These are phyloP conservation scores for Trichogramma pretiosum DNA, from an alignment of 1,140 invertebrate genomes.

Conservation along the genomic window DNA sequence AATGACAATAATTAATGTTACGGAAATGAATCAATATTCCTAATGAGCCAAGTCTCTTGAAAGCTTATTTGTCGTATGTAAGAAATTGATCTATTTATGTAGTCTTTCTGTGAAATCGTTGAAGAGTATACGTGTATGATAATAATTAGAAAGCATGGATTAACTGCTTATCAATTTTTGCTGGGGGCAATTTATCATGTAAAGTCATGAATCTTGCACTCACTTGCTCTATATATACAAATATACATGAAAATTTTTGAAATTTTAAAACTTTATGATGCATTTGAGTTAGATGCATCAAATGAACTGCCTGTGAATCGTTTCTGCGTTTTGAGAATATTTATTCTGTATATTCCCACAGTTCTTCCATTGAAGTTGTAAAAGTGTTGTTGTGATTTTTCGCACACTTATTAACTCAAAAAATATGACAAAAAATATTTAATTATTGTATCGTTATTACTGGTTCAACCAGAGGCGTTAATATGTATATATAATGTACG, in stretches of 20 bases:
- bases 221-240: too few species aligned
- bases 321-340: background rate
- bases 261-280: slow-evolving; percentile 1
- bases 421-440: too few species aligned
- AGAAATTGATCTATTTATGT: too few species aligned
- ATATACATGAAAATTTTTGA: slow-evolving; percentile 6
- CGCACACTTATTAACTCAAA: background rate
- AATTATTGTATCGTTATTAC: too few species aligned
- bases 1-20: slow-evolving; percentile 16
- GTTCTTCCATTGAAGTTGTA: slow-evolving; percentile 9
- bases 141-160: too few species aligned
- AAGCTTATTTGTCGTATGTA: background rate
- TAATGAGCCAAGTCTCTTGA: background rate
- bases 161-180: too few species aligned
- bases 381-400: background rate
- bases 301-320: slow-evolving; percentile 7
- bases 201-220: too few species aligned
- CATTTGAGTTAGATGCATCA: slow-evolving; percentile 6
- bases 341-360: too few species aligned
- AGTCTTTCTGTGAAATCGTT: too few species aligned
- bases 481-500: slow-evolving; percentile 16
- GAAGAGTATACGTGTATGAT: too few species aligned
- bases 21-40: background rate
- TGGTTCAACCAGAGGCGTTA: slow-evolving; percentile 1
- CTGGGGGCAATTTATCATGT: too few species aligned